Evolutionary conservation across 2,797 vertebrate species (phyloP).

Genomic region (Dermochelys coriacea): DNA sequence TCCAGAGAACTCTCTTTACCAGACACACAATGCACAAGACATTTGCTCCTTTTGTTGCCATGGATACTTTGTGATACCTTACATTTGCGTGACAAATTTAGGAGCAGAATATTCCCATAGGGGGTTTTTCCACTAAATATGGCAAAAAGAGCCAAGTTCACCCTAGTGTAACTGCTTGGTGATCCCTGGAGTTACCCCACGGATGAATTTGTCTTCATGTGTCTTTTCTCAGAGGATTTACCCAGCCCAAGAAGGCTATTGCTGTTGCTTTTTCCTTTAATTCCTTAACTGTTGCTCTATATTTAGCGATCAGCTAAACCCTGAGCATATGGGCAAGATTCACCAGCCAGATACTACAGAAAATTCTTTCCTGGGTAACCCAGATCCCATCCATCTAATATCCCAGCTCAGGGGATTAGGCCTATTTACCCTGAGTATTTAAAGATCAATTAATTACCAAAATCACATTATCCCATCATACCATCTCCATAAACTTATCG

Average conservation of each 20-base stretch:
- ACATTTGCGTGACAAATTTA: constrained; percentile 15
- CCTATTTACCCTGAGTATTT: too few species aligned
- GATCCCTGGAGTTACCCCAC: fast-evolving
- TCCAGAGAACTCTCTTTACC: constrained; percentile 7
- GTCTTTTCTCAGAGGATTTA: neutral
- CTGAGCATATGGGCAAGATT: too few species aligned
- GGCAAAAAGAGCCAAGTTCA: constrained; percentile 4
- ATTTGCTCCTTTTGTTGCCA: constrained; percentile 45
- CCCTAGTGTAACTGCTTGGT: neutral
- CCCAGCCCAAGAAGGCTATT: neutral
- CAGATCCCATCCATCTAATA: too few species aligned
- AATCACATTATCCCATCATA: too few species aligned
- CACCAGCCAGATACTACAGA: too few species aligned
- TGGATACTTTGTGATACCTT: constrained; percentile 10
- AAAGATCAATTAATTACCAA: too few species aligned
- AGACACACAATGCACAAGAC: neutral
- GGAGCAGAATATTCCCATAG: constrained; percentile 13
- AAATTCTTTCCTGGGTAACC: too few species aligned
- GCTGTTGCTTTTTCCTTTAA: neutral
- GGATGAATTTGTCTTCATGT: neutral
- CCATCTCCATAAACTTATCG: too few species aligned
- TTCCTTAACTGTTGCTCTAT: neutral
- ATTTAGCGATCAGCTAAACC: too few species aligned
- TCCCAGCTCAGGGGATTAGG: too few species aligned
- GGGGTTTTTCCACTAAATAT: neutral